Evolutionary conservation across 2,797 vertebrate species (phyloP), one percentile per base, ranked within the genome.

Genomic region (Pseudochirops cupreus): DNA sequence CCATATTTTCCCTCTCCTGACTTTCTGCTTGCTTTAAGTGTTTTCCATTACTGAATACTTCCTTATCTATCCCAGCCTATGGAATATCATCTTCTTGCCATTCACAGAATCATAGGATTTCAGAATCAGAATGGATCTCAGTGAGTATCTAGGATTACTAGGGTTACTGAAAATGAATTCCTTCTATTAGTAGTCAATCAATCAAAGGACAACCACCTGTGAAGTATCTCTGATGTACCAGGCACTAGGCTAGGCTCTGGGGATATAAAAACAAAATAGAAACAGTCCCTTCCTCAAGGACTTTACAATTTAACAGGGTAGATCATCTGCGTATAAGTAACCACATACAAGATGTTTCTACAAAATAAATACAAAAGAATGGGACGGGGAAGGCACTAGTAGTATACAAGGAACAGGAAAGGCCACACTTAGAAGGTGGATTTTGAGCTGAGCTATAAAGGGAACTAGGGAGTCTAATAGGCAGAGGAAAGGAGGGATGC

Each of bases 101-200:
- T 82, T 95, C 50, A 93, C 87, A 96, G 12, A 55, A 55, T 93
- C 94, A 89, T 91, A 16, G 57, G 94, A 46, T 91, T 57, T 53
- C 21, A 87, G 39, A 87, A 87, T 87, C 13, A 87, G 21, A 87
- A 87, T 21, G 74, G 39, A 10, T 14, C 74, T 46, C 74, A 26
- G 9, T 11, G 74, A 87, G 9, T 11, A 12, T 24, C 21, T 9
- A 26, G 74, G 74, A 2, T 39, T 4, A 74, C 5, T 74, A 74
- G 33, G 14, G 14, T 87, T 9, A 11, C 39, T 87, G 9, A 82
- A 82, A 46, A 82, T 0, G 0, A 46, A 67, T 67, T 16, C 7
- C 16, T 39, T 46, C 39, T 46, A 24, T 87, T 87, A 46, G 39
- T 46, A 26, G 74, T 5, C 39, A 87, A 46, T 46, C 46, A 82